Evolutionary conservation across 92 coral and sea anemone genomes (phyloP), one percentile per base, ranked within the genome.

Genomic region (Pocillopora grandis): DNA sequence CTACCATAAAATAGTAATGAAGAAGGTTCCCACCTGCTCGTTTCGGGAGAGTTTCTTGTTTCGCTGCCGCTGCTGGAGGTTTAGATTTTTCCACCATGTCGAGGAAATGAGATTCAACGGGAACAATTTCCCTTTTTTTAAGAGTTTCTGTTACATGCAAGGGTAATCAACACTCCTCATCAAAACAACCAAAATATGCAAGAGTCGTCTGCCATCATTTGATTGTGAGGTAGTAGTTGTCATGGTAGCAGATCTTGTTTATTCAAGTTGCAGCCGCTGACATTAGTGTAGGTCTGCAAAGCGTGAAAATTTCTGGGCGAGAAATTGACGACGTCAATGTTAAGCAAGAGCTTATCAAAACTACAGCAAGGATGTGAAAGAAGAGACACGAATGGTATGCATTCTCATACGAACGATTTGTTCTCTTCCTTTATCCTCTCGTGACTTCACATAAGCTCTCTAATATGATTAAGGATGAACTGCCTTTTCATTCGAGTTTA

Each of bases 11-110:
- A 64, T 27, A 15, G 75, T 49, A 20, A 35, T 36, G 77, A 49
- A 23, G 36, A 18, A 59, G 0, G 31, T 9, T 23, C 80, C 14
- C 27, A 83, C 86, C 86, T 61, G 90, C 64, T 75, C 92, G 86
- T 79, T 79, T 84, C 0, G 89, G 18, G 5, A 71, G 75, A 23
- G 72, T 56, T 33, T 80, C 80, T 37, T 61, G 84, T n/a, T 83
- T 87, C 35, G 80, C 65, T 14, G 78, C 72, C 23, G 81, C 66
- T 1, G 87, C 82, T 49, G 66, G 61, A 42, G 88, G 87, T 35
- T 87, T 87, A 10, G 87, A 56, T 78, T 87, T 87, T 67, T 90
- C 93, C 42, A 90, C 93, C 93, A 90, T 90, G 61, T 48, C 62
- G 57, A 21, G 48, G 20, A 76, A 9, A 9, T 33, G 21, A 63